Conservation (phyloP, 2,888 invertebrate species). For the Frankliniella intonsa region DNA sequence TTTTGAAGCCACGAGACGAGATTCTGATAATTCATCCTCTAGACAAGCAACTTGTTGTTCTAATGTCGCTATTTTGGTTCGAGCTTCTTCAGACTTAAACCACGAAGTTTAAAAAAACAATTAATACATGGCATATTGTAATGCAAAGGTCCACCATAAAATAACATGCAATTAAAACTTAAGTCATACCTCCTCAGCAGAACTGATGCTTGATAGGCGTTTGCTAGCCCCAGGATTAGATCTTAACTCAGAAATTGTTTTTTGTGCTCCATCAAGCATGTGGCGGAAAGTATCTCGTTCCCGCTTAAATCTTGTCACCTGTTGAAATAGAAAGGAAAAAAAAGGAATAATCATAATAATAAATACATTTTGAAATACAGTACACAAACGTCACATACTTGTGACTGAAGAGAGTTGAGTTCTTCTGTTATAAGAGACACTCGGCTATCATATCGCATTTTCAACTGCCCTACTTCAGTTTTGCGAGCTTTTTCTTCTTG, state of each 20-base stretch:
- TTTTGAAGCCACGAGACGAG: constrained; percentile 73
- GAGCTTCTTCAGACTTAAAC: constrained; percentile 61
- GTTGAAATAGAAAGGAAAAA: constrained; percentile 38
- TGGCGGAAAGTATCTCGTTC: constrained; percentile 86
- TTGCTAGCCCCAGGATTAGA: constrained; percentile 47
- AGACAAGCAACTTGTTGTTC: constrained; percentile 80
- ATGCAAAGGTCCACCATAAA: constrained; percentile 32
- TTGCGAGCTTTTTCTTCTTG: constrained; percentile 42
- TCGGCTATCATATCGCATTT: constrained; percentile 79
- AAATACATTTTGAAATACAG: no score
- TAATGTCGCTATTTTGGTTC: constrained; percentile 64
- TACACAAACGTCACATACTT: constrained; percentile 43
- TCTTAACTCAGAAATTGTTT: constrained; percentile 73
- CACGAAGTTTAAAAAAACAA: constrained; percentile 4
- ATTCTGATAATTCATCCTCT: constrained; percentile 83
- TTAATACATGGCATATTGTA: constrained; percentile 32
- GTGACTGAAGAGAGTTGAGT: constrained; percentile 72
- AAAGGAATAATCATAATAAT: neutral
- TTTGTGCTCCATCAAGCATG: constrained; percentile 83
- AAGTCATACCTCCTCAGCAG: constrained; percentile 57
- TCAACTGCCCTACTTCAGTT: constrained; percentile 69
- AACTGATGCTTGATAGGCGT: constrained; percentile 58
- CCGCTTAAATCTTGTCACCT: constrained; percentile 67
- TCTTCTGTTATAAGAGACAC: constrained; percentile 76
- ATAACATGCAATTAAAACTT: constrained; percentile 34